Conservation (phyloP, 2,797 vertebrate species). For the Clarias laeviceps region DNA sequence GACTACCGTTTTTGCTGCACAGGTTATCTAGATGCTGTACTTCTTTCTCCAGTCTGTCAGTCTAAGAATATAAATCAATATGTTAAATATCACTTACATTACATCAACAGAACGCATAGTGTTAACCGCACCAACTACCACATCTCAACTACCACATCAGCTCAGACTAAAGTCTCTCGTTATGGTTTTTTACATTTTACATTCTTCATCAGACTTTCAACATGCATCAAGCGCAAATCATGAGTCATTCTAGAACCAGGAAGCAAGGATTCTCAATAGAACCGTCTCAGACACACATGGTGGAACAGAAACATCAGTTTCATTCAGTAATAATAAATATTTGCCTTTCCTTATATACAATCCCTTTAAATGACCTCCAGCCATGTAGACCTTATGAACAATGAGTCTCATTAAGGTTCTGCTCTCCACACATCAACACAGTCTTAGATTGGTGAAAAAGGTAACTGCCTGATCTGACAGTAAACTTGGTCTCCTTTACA, state of each 20-base stretch:
- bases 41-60: background rate
- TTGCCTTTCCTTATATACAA: background rate
- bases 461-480: background rate
- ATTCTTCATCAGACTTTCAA: background rate
- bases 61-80: background rate
- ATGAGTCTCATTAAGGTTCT: background rate
- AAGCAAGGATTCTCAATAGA: background rate
- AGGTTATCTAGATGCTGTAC: background rate
- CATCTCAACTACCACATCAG: constrained; percentile 2
- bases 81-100: background rate
- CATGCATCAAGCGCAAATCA: background rate
- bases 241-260: background rate
- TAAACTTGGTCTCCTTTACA: background rate
- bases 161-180: background rate
- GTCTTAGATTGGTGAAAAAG: background rate
- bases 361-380: background rate
- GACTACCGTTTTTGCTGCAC: background rate
- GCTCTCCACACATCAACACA: background rate
- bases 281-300: background rate
- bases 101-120: background rate
- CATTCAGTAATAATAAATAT: background rate
- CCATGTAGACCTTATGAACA: background rate
- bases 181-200: background rate
- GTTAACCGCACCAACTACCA: background rate
- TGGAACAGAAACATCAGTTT: background rate